Conservation (phyloP, 1,140 invertebrate species). For the Sarcophaga bullata region DNA sequence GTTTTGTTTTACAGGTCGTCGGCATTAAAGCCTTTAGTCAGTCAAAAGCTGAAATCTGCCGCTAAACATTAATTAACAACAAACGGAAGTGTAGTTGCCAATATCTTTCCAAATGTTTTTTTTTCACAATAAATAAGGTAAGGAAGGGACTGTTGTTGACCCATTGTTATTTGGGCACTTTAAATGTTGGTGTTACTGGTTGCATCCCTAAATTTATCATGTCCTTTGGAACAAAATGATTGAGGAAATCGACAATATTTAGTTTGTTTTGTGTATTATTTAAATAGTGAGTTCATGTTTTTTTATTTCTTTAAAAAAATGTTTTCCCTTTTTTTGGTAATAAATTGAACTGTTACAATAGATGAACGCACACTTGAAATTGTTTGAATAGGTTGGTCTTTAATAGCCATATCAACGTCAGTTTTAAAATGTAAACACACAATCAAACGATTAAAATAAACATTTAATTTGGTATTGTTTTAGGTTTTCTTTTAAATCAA, state of each 20-base stretch:
- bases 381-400: slow-evolving; percentile 26
- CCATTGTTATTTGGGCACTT: not conserved
- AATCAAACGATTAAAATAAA: not conserved
- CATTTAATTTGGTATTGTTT: not conserved
- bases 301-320: not conserved
- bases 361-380: slow-evolving; percentile 27
- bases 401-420: slow-evolving; percentile 36
- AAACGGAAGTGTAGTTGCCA: slow-evolving; percentile 7
- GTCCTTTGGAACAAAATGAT: not conserved
- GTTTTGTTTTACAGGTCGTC: not conserved
- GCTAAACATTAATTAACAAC: slow-evolving; percentile 5
- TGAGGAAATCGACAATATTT: slow-evolving; percentile 16
- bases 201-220: slow-evolving; percentile 33
- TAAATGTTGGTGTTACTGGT: not conserved
- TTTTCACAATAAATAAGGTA: not conserved
- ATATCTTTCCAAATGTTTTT: not conserved
- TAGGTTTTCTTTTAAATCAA: not conserved
- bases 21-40: not conserved
- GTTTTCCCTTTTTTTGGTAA: not conserved
- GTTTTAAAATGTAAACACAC: not conserved
- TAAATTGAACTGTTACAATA: slow-evolving; percentile 27
- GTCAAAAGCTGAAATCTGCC: not conserved
- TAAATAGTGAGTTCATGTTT: not conserved
- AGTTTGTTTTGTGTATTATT: slow-evolving; percentile 10
- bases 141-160: not conserved